These are phyloP conservation scores for Sminthopsis crassicaudata DNA, from an alignment of 2,113 vertebrate genomes.

Conservation along the genomic window DNA sequence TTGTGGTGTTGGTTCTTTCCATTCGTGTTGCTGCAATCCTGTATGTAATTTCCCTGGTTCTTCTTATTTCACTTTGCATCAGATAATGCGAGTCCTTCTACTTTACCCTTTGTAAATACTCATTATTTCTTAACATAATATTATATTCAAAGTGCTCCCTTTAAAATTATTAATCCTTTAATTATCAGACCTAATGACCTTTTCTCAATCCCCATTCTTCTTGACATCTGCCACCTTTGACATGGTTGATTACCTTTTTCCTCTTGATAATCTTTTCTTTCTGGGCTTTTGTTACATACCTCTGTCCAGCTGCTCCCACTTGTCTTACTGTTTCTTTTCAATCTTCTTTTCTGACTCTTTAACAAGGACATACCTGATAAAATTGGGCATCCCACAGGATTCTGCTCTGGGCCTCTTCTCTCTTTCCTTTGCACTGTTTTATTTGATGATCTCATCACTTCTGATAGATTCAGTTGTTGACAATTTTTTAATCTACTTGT, in stretches of 20 bases:
- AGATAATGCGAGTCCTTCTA: not conserved
- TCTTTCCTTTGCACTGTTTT: not conserved
- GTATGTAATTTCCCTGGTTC: not conserved
- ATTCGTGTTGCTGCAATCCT: not conserved
- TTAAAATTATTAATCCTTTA: not conserved
- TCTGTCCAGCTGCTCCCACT: not conserved
- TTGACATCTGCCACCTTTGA: too few species aligned
- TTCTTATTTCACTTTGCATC: not conserved
- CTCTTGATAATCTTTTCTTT: not conserved
- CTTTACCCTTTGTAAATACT: not conserved
- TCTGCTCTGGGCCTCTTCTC: not conserved
- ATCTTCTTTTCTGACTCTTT: not conserved
- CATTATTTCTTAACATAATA: not conserved
- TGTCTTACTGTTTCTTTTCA: not conserved
- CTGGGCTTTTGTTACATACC: not conserved
- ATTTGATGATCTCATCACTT: not conserved
- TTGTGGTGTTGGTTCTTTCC: not conserved
- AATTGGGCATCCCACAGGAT: not conserved
- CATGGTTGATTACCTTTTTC: not conserved
- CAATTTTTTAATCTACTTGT: not conserved
- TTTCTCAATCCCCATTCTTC: not conserved
- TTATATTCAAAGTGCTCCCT: not conserved
- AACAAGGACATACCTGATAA: not conserved
- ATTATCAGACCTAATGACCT: not conserved
- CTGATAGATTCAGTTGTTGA: not conserved